A percentile compares a stretch with the other conserved stretches of the same genome.
These are phyloP conservation scores for Bellardia pandia DNA, from an alignment of 2,888 invertebrate species.

Conservation along the genomic window DNA sequence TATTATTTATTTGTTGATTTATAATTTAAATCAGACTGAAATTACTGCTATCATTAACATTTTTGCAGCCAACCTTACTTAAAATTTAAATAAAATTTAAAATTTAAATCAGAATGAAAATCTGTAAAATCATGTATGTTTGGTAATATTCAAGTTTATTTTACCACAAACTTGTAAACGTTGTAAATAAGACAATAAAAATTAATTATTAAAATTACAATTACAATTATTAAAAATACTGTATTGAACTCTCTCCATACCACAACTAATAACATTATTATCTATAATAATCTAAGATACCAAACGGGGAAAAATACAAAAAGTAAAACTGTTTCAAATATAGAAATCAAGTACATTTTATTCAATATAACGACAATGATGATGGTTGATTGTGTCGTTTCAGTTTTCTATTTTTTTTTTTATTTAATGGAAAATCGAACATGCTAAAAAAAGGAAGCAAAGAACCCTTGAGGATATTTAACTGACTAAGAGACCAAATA, in stretches of 20 bases:
- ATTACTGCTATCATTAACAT: too few relatives aligned
- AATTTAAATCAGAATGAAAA: too few relatives aligned
- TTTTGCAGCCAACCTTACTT: too few relatives aligned
- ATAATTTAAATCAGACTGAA: too few relatives aligned
- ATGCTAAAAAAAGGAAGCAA: background rate
- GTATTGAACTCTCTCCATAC: background rate
- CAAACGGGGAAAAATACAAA: too few relatives aligned
- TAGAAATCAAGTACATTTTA: background rate
- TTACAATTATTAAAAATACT: background rate
- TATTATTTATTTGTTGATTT: too few relatives aligned
- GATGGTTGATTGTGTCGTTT: background rate
- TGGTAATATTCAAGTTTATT: too few relatives aligned
- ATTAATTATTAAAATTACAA: too few relatives aligned
- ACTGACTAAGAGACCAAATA: conserved; percentile 22
- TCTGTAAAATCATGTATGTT: too few relatives aligned
- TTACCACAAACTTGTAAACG: too few relatives aligned
- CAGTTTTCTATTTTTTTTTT: background rate
- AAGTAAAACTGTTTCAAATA: background rate
- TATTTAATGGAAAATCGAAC: background rate
- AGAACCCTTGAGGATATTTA: conserved; percentile 46
- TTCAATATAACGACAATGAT: background rate
- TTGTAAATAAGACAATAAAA: too few relatives aligned
- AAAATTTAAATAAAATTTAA: too few relatives aligned
- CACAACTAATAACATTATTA: background rate
- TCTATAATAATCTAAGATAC: background rate